These are phyloP conservation scores for Mohoua ochrocephala DNA, from an alignment of 2,113 vertebrate genomes.

Conservation along the genomic window DNA sequence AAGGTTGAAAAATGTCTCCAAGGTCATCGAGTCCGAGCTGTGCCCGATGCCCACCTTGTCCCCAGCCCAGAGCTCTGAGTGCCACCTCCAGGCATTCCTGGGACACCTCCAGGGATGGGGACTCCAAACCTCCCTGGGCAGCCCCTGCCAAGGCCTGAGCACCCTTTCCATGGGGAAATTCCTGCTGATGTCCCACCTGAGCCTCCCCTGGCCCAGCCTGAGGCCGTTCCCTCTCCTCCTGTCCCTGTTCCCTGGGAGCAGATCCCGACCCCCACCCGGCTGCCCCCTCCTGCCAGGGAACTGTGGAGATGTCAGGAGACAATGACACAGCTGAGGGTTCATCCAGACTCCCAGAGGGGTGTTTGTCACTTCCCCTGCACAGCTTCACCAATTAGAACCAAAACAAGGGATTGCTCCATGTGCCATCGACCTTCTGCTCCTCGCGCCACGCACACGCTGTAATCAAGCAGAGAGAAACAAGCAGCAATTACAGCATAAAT, in stretches of 20 bases:
- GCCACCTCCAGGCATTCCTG: not conserved
- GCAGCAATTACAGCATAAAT: not conserved
- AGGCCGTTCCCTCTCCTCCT: not conserved
- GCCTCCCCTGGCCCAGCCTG: not conserved
- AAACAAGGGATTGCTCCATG: constrained; percentile 17
- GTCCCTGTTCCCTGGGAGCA: not conserved
- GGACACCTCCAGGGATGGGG: not conserved
- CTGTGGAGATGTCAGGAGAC: not conserved
- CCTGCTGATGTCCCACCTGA: fast-evolving
- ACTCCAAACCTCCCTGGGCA: not conserved
- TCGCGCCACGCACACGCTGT: not conserved
- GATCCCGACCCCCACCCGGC: fast-evolving
- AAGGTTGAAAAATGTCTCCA: not conserved
- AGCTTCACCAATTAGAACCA: not conserved
- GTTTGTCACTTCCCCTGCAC: constrained; percentile 26
- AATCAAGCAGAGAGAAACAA: not conserved
- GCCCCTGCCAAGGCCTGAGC: fast-evolving
- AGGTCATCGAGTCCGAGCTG: fast-evolving
- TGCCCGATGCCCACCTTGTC: fast-evolving
- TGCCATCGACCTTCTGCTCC: not conserved
- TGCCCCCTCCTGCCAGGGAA: not conserved
- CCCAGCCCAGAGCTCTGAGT: not conserved
- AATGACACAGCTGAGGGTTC: not conserved
- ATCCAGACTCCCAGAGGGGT: not conserved
- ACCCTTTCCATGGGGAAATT: not conserved